Base-by-base conservation (phyloP, 2,113 vertebrate species). In the Jacana jacana region DNA sequence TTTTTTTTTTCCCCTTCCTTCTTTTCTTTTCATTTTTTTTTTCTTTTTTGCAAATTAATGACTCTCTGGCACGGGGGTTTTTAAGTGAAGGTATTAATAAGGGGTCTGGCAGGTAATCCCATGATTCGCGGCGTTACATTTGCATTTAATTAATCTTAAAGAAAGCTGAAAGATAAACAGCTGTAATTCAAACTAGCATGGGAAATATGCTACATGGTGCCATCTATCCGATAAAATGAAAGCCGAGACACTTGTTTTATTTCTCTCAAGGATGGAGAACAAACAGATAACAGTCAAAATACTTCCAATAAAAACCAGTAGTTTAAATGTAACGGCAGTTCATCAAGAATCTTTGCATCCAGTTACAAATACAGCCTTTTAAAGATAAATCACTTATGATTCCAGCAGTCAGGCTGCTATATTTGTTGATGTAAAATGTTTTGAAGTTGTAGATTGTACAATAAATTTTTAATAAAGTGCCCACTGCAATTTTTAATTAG, bases 1-100 rank as follows among this genome's bases (percentile, higher is more conserved):
- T 65, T 7, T 8, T 17, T 23, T 15, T 44, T 44, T 44, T 16
- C 44, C 44, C 16, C 44, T 77, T 8, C 14, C 23, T 19, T 68
- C 10, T 68, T 64, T 61, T 17, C 71, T 13, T 22, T n/a, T n/a
- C n/a, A n/a, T n/a, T n/a, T n/a, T 52, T 87, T 70, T 51, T 54
- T 72, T 81, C 70, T 88, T 49, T 83, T 89, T 96, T 93, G 79
- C 96, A 98, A 98, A 98, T 98, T 98, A 98, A 98, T 98, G 98
- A 96, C 97, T 98, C 97, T 96, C 96, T 98, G 97, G 98, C 98
- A 97, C 96, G 64, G 95, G 97, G 95, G 90, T 97, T 98, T 98
- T 98, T 98, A 98, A 98, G 98, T 94, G 97, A 98, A 98, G 98
- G 98, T 98, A 98, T 99, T 98, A 98, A 98, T 98, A 98, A 98